These are phyloP conservation scores for Erebia palarica DNA, from an alignment of 2,888 invertebrate species.

Conservation along the genomic window DNA sequence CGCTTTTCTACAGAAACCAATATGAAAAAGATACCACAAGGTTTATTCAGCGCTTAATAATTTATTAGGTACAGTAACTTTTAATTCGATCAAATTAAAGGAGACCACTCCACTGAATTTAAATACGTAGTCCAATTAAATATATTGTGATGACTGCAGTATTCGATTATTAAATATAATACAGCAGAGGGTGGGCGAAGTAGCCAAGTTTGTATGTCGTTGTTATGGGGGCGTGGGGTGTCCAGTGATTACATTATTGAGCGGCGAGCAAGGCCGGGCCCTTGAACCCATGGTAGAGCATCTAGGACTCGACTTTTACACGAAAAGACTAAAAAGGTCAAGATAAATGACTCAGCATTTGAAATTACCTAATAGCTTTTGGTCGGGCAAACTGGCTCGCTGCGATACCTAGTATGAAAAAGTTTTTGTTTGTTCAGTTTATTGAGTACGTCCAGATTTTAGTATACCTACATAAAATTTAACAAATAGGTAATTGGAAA, in stretches of 20 bases:
- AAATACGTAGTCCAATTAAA: not conserved
- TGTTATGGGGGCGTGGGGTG: slow-evolving; percentile 45
- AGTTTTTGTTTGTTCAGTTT: not conserved
- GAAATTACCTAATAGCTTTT: slow-evolving; percentile 4
- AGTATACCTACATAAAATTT: too few relatives aligned
- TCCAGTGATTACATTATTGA: slow-evolving; percentile 87
- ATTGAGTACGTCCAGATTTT: not conserved
- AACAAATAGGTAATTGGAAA: too few relatives aligned
- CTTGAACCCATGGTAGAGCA: slow-evolving; percentile 84
- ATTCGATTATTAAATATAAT: not conserved
- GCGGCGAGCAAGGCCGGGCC: slow-evolving; percentile 92
- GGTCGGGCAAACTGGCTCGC: not conserved
- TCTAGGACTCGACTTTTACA: slow-evolving; percentile 55
- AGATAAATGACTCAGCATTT: slow-evolving; percentile 22
- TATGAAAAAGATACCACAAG: too few relatives aligned
- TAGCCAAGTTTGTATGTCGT: slow-evolving; percentile 39
- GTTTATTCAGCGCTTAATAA: too few relatives aligned
- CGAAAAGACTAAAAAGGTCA: slow-evolving; percentile 54
- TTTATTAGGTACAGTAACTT: too few relatives aligned
- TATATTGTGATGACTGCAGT: slow-evolving; percentile 7
- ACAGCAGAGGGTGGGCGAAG: slow-evolving; percentile 11
- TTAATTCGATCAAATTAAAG: too few relatives aligned
- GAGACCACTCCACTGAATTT: not conserved
- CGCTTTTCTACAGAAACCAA: not conserved
- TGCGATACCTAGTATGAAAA: not conserved